Evolutionary conservation across 2,888 invertebrate genomes (phyloP).

Genomic region (Gonocerus acuteangulatus): DNA sequence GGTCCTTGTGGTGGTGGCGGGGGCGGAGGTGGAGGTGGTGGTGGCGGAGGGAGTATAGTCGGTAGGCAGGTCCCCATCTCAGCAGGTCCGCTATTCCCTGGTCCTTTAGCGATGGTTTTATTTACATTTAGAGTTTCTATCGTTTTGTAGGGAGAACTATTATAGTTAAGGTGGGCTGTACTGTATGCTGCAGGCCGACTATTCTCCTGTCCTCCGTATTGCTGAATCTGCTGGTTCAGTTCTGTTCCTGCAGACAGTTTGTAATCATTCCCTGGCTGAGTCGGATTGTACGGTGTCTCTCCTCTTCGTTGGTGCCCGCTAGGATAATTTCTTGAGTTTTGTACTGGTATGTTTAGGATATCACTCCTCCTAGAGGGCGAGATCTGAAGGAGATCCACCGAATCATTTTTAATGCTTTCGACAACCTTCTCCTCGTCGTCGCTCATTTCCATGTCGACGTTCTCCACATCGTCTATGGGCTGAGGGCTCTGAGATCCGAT

Average conservation of each 20-base stretch:
- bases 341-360: neutral
- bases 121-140: conserved; percentile 2
- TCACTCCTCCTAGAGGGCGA: neutral
- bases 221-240: too few species aligned
- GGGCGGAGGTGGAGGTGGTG: conserved; percentile 9
- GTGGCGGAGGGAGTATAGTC: conserved; percentile 7
- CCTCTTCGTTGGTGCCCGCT: too few species aligned
- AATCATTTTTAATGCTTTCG: conserved; percentile 21
- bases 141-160: neutral
- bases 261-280: too few species aligned
- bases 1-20: conserved; percentile 23
- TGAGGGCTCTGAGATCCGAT: conserved; percentile 6
- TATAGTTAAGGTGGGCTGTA: neutral
- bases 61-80: neutral
- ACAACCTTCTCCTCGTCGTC: conserved; percentile 56
- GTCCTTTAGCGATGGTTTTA: conserved; percentile 4
- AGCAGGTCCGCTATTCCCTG: neutral
- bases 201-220: neutral
- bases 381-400: neutral
- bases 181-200: neutral
- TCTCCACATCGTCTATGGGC: conserved; percentile 59
- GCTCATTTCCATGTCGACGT: conserved; percentile 79
- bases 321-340: too few species aligned
- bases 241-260: too few species aligned
- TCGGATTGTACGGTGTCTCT: too few species aligned